Evolutionary conservation across 2,797 vertebrate species (phyloP), one percentile per base, ranked within the genome.

Genomic region (Semaprochilodus insignis): DNA sequence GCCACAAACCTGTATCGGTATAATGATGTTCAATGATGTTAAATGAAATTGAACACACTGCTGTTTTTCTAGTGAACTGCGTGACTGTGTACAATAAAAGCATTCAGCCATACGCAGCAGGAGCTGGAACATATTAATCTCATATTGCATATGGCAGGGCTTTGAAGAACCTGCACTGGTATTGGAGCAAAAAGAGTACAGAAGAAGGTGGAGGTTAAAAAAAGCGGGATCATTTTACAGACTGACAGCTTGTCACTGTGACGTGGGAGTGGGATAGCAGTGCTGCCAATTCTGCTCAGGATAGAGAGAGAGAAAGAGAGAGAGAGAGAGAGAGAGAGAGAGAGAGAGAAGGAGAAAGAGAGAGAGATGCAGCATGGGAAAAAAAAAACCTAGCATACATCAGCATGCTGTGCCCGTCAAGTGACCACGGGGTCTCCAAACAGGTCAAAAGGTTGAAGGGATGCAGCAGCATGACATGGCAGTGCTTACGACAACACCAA

Each of bases 211-310:
- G 63, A 66, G 63, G 31, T 66, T 66, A 65, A 66, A 66, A 65
- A 66, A 66, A 66, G 63, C 21, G 63, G 63, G 63, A 36, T 66
- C 63, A 36, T 66, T 63, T 66, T 21, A 66, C 16, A 66, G 70
- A 48, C 25, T 52, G 40, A 72, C 51, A 54, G 86, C 90, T 88
- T 88, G 89, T 88, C 87, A 84, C 16, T 10, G 27, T 66, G 63
- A 66, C 1, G 63, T 66, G 63, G 63, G 63, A 36, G 63, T 66
- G 16, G 19, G 31, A 66, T 21, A 66, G 63, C 31, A 21, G 15
- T 10, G 31, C 63, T 66, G 62, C 27, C 62, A 65, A 13, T 27
- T 65, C 62, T 1, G 31, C 1, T 66, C 63, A 34, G 27, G 16
- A 65, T 5, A 65, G 27, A 19, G 27, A 34, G 27, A 17, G 62